Evolutionary conservation across 37 sponge, comb jelly and placozoan species (phyloP), one percentile per base, ranked within the genome.

Genomic region (Tethya wilhelma): DNA sequence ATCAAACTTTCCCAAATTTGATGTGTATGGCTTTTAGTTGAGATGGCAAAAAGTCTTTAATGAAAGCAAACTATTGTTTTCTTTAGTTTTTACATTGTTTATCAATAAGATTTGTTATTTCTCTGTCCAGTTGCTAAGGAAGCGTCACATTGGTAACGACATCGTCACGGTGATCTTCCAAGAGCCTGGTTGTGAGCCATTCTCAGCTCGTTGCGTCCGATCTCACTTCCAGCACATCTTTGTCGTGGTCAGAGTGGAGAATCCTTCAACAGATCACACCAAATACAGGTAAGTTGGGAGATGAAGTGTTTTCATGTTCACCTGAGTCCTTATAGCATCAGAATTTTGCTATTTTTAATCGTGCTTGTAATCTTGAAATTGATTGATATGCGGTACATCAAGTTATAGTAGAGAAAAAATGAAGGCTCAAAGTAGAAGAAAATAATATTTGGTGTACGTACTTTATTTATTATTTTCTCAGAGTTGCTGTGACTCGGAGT

Each of bases 101-200:
- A n/a, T n/a, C n/a, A n/a, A n/a, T n/a, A n/a, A n/a, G n/a, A n/a
- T n/a, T n/a, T n/a, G n/a, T n/a, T n/a, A n/a, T n/a, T n/a, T 73
- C 53, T 44, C 66, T 29, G 4, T 67, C 2, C 68, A 96, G 97
- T 65, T 96, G 30, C 79, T 91, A 5, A 73, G 98, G 44, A 98
- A 98, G 69, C 76, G 98, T n/a, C 98, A 98, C 76, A 98, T 98
- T 53, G 98, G 98, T 33, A 98, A 98, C 66, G 97, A 96, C 81
- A 98, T 98, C 45, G 98, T 98, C 36, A 98, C 98, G 8, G 56
- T 98, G 43, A 88, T 98, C 25, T 98, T 98, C 49, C 98, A 98
- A 46, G 98, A 98, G 75, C 81, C 91, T 37, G 98, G 84, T 41
- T 78, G 94, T 26, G 56, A 68, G 44, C 90, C 94, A 4, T 96